Evolutionary conservation across 2,888 invertebrate species (phyloP), one percentile per base, ranked within the genome.

Genomic region (Linyphia triangularis): DNA sequence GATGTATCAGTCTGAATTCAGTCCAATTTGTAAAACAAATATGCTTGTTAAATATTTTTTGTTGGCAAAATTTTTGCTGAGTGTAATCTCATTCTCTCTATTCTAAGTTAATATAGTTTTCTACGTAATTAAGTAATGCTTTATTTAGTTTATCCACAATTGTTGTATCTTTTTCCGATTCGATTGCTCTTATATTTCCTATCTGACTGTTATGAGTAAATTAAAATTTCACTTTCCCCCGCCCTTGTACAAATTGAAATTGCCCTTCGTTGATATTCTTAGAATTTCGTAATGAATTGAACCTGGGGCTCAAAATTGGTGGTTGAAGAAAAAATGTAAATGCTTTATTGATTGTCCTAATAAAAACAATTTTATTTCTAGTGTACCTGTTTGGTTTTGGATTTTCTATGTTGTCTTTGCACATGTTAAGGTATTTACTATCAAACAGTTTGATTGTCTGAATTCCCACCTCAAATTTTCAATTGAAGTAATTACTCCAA

Each of bases 231-330:
- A 10, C 19, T 70, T 28, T 30, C 43, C 22, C 24, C 16, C n/a
- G 51, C 37, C 69, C 13, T 63, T 85, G 85, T 85, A 85, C 78
- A 85, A 72, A 72, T 51, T 85, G 67, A 7, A 43, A 33, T 67
- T 69, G 22, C 33, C 26, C 59, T 33, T 51, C 37, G 72, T 79
- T 72, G 59, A 85, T 72, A 63, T 10, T 65, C 59, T 84, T 78
- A 78, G 65, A 51, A 43, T 72, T 70, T 72, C 59, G 28, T 67
- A 78, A 43, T 63, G n/a, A 81, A 72, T 85, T 63, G 63, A 70
- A 72, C 72, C 83, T 69, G 73, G 70, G 85, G 70, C 78, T 85
- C 78, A 78, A 72, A 78, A 78, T 63, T 63, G 85, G 85, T 85
- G 72, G 43, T 51, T 77, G 77, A 77, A 26, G n/a, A 51, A 65